These are phyloP conservation scores for Hippasteria phrygiana DNA, from an alignment of 53 echinoderm and acorn worm genomes.

Conservation along the genomic window DNA sequence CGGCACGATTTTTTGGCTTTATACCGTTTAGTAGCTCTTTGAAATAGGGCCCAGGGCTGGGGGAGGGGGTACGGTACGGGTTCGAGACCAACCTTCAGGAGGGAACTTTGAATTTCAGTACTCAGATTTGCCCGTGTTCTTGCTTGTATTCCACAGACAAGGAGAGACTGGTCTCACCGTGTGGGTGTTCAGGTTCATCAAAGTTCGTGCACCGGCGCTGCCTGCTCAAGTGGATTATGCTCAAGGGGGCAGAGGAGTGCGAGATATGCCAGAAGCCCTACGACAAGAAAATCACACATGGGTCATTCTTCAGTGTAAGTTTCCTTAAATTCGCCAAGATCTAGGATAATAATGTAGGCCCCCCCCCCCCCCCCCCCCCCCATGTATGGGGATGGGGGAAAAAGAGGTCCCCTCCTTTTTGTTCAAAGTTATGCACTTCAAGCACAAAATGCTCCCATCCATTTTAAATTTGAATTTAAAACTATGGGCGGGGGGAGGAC, in stretches of 20 bases:
- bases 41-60: too few relatives aligned
- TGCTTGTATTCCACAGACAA: slow-evolving; percentile 53
- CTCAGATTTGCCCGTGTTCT: too few relatives aligned
- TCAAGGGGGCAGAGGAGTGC: slow-evolving; percentile 75
- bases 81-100: too few relatives aligned
- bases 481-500: too few relatives aligned
- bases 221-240: slow-evolving; percentile 81
- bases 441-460: too few relatives aligned
- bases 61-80: too few relatives aligned
- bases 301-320: slow-evolving; percentile 39
- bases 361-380: background rate
- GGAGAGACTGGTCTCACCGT: slow-evolving; percentile 76
- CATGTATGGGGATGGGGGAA: background rate
- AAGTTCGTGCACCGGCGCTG: slow-evolving; percentile 81
- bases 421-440: too few relatives aligned
- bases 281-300: slow-evolving; percentile 63
- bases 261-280: slow-evolving; percentile 89
- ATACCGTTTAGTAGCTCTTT: too few relatives aligned
- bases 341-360: background rate
- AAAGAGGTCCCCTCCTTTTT: too few relatives aligned
- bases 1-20: too few relatives aligned
- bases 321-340: background rate
- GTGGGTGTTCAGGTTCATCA: slow-evolving; percentile 84
- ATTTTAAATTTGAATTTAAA: too few relatives aligned
- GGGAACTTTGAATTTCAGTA: too few relatives aligned